Evolutionary conservation across 2,113 vertebrate genomes (phyloP), one percentile per base, ranked within the genome.

Genomic region (Jacana jacana): DNA sequence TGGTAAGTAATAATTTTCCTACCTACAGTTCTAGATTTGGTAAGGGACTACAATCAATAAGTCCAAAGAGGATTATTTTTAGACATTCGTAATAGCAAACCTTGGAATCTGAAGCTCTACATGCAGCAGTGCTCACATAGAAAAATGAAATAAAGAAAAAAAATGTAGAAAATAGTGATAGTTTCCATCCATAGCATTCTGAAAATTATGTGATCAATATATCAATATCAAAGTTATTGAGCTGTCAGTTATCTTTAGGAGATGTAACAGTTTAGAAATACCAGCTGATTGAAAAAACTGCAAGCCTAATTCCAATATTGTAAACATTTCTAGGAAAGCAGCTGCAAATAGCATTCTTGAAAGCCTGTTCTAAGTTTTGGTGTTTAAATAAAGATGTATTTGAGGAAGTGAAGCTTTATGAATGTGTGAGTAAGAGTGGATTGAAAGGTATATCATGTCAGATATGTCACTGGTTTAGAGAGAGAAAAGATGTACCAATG

Each of bases 321-420:
- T 35, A 49, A 81, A 49, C 22, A 61, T 72, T 69, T 81, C 85
- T 85, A 85, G 89, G 91, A 94, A 94, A 92, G 46, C 37, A 80
- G 37, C 48, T 89, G 73, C 58, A 61, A 82, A 58, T 60, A 55
- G 22, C 54, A 30, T 15, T 7, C 49, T 61, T 76, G 37, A 75
- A 71, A 93, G 37, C 22, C 52, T 86, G 61, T 52, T 27, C 80
- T 44, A 68, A n/a, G 20, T 42, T 69, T 49, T 78, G 70, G 86
- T 89, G 55, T 91, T 88, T 86, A 91, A 95, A 94, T 94, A 95
- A 96, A 86, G 86, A 51, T 1, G 5, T 33, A 40, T 82, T 93
- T 96, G 90, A 87, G 95, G 88, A 96, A 82, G 76, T 80, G 76
- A 65, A 93, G 55, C 57, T 85, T 89, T 76, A 89, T 78, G 90